Percentiles rank a stretch among this genome's conserved stretches.
Conservation (phyloP, 2,888 invertebrate species). For the Diploptera punctata region DNA sequence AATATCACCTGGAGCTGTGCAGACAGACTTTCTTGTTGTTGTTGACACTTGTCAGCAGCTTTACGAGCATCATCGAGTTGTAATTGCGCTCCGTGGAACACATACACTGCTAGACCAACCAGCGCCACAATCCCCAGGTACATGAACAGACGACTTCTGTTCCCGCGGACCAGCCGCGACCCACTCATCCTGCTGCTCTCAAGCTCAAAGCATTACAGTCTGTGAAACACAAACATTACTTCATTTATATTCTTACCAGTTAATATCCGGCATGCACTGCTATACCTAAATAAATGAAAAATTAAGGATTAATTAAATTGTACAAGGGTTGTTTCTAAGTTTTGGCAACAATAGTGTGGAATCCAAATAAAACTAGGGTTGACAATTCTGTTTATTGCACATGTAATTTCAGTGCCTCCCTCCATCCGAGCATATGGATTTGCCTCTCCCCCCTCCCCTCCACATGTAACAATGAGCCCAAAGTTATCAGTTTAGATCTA, state of each 20-base stretch:
- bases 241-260: neutral
- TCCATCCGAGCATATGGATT: no score
- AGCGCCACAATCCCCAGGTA: conserved; percentile 60
- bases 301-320: no score
- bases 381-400: no score
- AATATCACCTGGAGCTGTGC: conserved; percentile 65
- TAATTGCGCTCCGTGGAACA: conserved; percentile 64
- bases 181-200: conserved; percentile 54
- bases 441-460: no score
- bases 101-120: conserved; percentile 61
- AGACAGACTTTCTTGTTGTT: conserved; percentile 64
- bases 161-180: conserved; percentile 63
- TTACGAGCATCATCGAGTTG: conserved; percentile 63
- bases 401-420: no score
- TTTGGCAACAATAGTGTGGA: neutral
- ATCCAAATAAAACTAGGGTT: no score
- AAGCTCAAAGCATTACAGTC: conserved; percentile 7
- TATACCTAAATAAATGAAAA: no score
- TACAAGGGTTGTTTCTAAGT: neutral
- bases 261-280: neutral
- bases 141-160: conserved; percentile 63
- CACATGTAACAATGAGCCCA: no score
- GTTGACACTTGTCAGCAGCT: conserved; percentile 61
- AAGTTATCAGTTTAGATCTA: no score
- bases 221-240: neutral